Conservation (phyloP, 2,888 invertebrate genomes). For the Caradrina clavipalpis region DNA sequence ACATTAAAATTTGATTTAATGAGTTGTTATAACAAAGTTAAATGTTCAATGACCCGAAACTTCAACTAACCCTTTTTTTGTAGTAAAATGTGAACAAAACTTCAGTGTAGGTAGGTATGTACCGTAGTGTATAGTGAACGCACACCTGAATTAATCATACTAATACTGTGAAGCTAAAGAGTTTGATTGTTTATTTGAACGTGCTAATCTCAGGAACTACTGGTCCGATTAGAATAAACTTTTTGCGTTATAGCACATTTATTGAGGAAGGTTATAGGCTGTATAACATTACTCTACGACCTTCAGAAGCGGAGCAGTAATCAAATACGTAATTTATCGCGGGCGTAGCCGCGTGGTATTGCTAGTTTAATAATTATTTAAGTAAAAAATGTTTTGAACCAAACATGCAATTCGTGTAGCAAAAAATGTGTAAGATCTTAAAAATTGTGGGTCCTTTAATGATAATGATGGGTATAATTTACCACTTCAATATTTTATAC, state of each 20-base stretch:
- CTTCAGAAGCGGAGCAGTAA: too few species aligned
- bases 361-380: neutral
- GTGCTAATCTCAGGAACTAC: too few species aligned
- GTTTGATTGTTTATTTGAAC: too few species aligned
- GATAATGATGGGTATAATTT: slow-evolving; percentile 18
- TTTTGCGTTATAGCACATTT: too few species aligned
- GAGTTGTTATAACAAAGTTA: slow-evolving; percentile 27
- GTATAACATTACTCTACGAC: too few species aligned
- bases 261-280: too few species aligned
- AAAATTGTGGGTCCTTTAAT: slow-evolving; percentile 3
- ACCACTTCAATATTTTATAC: slow-evolving; percentile 28
- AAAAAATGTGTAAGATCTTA: slow-evolving; percentile 12
- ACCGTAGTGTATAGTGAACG: neutral
- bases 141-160: neutral
- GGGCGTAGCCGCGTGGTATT: too few species aligned
- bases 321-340: too few species aligned
- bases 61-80: slow-evolving; percentile 31
- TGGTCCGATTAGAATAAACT: too few species aligned
- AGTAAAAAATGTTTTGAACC: slow-evolving; percentile 10
- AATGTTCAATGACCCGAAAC: slow-evolving; percentile 53
- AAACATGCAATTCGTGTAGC: neutral
- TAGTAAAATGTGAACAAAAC: neutral
- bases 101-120: neutral
- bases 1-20: slow-evolving; percentile 13
- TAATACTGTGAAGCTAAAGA: too few species aligned